Base-by-base conservation (phyloP, 2,888 invertebrate genomes). In the Adineta ricciae region DNA sequence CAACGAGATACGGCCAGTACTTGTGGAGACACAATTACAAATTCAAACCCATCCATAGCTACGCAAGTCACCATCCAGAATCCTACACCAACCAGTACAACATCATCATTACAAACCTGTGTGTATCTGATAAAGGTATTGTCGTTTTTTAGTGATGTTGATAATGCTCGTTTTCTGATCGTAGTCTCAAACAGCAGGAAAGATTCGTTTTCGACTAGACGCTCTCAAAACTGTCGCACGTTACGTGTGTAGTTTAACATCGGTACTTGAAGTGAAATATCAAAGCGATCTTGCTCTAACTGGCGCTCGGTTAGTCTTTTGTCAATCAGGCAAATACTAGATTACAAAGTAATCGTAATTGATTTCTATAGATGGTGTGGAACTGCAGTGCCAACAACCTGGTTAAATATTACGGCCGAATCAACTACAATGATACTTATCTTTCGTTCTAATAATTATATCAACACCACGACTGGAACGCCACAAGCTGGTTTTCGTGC, bases 241-340 rank as follows among this genome's bases (percentile, higher is more conserved):
- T n/a, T 4, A 21, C 0, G 14, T n/a, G 21, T 78, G 78, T 41
- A 78, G n/a, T n/a, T 41, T 38, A 41, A 78, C 41, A 9, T 41
- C 38, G 14, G 9, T 24, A 21, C 1, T 78, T 38, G 78, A 78
- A 78, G 41, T 78, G 24, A 78, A 78, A 78, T 78, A 78, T 78
- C 24, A 41, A 78, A 38, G n/a, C 14, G 78, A 78, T n/a, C 41
- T 41, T 24, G 78, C 41, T 41, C 9, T 78, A 19, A n/a, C 41
- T 78, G 78, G 78, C n/a, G 78, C 78, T n/a, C 38, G 78, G 78
- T 78, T 41, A n/a, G 78, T n/a, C n/a, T n/a, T n/a, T n/a, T n/a
- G n/a, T n/a, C n/a, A n/a, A n/a, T n/a, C n/a, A n/a, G n/a, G n/a
- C n/a, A n/a, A n/a, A n/a, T n/a, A n/a, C n/a, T n/a, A n/a, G n/a